A percentile compares a stretch with the other conserved stretches of the same genome.
phyloP scores from a whole-genome alignment of 2,113 vertebrate species.

The Myrmecobius fasciatus region DNA sequence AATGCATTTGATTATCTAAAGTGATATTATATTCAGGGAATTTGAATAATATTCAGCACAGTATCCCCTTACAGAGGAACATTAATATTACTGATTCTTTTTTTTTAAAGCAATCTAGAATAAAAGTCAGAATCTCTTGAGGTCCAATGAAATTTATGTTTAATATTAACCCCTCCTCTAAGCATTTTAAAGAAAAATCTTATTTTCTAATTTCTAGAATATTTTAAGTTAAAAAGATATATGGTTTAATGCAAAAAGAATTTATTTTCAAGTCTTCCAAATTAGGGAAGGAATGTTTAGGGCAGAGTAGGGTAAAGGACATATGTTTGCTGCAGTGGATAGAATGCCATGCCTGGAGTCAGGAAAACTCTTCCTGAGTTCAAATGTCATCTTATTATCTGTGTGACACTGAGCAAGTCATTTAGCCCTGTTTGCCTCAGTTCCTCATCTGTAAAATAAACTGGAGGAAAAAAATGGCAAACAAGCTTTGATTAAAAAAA shows the following conservation, averaged over 20 bases:
- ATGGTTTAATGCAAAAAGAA: not conserved
- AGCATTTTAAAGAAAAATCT: slow-evolving; percentile 32
- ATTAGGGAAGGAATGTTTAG: not conserved
- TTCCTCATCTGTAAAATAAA: not conserved
- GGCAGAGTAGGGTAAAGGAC: not conserved
- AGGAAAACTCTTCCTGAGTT: not conserved
- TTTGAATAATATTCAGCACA: slow-evolving; percentile 47
- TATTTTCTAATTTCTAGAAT: slow-evolving; percentile 27
- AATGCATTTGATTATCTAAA: slow-evolving; percentile 46
- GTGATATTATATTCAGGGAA: slow-evolving; percentile 50
- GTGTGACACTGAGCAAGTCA: not conserved
- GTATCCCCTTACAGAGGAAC: slow-evolving; percentile 56
- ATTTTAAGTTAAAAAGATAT: not conserved
- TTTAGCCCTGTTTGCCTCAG: not conserved
- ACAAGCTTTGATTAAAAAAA: not conserved
- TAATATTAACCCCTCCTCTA: slow-evolving; percentile 31
- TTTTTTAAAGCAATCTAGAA: slow-evolving; percentile 32
- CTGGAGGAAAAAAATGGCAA: not conserved
- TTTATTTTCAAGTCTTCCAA: not conserved
- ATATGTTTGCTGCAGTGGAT: accelerated
- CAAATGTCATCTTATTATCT: not conserved
- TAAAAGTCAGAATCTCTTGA: slow-evolving; percentile 28
- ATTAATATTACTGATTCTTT: slow-evolving; percentile 42
- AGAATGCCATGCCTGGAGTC: not conserved
- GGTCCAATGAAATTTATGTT: slow-evolving; percentile 42